phyloP scores from a whole-genome alignment of 2,113 vertebrate genomes.

The Scytalopus superciliaris region DNA sequence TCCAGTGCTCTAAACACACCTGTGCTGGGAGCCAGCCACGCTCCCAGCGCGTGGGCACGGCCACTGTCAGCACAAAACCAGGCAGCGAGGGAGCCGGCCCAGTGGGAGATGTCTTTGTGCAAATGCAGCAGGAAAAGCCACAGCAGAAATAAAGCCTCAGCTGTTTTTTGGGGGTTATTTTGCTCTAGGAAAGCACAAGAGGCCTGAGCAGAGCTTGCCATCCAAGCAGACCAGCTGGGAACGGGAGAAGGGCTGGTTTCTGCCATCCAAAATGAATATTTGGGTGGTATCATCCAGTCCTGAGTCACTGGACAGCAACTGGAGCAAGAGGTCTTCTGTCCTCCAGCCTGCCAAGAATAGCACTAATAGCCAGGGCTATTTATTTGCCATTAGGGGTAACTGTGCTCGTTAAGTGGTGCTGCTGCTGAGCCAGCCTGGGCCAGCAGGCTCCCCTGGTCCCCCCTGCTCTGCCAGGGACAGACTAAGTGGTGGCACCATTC shows the following conservation, averaged over 20 bases:
- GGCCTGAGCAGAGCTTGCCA: background rate
- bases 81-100: background rate
- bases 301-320: background rate
- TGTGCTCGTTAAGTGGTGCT: background rate
- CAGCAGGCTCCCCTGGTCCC: constrained; percentile 14
- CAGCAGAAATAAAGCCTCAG: background rate
- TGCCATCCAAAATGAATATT: background rate
- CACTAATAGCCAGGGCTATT: background rate
- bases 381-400: background rate
- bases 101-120: background rate
- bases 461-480: background rate
- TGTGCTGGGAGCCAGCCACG: background rate
- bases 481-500: background rate
- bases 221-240: background rate
- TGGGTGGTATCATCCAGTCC: background rate
- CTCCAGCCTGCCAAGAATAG: background rate
- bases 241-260: background rate
- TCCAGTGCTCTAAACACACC: background rate
- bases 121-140: background rate
- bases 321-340: background rate
- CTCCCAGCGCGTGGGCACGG: background rate
- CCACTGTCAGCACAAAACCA: background rate
- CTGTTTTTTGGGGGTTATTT: too few species aligned
- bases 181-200: background rate
- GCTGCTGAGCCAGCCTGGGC: background rate